Evolutionary conservation across 2,113 vertebrate genomes (phyloP), one percentile per base, ranked within the genome.

Genomic region (Rhynchopsitta pachyrhyncha): DNA sequence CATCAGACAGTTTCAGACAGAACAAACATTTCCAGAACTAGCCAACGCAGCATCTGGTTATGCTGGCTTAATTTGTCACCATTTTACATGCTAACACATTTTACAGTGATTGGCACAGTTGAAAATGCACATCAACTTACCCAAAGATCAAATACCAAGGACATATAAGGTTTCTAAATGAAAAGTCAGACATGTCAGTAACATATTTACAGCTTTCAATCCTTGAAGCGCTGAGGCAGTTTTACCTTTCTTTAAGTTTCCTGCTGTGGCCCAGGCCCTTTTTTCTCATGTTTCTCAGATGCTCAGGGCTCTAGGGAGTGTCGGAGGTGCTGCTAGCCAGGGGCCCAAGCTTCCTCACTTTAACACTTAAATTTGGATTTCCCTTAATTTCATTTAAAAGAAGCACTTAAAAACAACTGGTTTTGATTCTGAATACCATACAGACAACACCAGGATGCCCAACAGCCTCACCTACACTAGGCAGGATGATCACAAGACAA

Each of bases 121-220:
- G 71, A 91, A 92, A 92, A 92, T 4, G 4, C 10, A 87, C 93
- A 91, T 59, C 75, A 82, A 18, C 53, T 85, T 76, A 94, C 80
- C 86, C 69, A 16, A 53, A 77, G 85, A 63, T 70, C 90, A 92
- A 92, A 96, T 91, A 94, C 69, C 10, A 10, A 82, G 73, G 95
- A 94, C 92, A 67, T 31, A 82, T 91, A 96, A 96, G 93, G 95
- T 94, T 97, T 97, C 96, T 95, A 94, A 91, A 84, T 90, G 75
- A 78, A 73, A 60, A 88, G 49, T 64, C 44, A 63, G 78, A 90
- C 25, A 14, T 1, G 2, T 53, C 15, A 2, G 64, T 44, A 90
- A 81, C 27, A 2, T 92, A 97, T 95, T 95, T 97, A 93, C 90
- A 97, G 37, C 69, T 84, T 90, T 75, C 82, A 81, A 23, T 44